A percentile compares a stretch with the other conserved stretches of the same genome.
phyloP scores from a whole-genome alignment of 2,113 vertebrate species.

The Coracopsis vasa region DNA sequence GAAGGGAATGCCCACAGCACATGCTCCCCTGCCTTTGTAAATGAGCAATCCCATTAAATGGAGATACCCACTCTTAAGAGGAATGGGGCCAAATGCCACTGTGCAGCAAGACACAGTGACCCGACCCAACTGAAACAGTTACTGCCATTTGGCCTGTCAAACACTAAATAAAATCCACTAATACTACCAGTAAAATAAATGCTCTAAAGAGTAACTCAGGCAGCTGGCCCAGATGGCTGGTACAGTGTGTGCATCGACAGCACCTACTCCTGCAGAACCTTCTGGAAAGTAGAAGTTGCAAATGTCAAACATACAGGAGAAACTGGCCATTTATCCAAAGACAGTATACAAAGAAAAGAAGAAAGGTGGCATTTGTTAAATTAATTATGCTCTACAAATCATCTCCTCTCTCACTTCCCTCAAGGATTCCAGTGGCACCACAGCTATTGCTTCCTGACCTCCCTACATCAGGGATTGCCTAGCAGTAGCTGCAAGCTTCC shows the following conservation, averaged over 20 bases:
- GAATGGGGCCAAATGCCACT: fast-evolving
- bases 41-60: fast-evolving
- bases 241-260: fast-evolving
- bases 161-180: neutral
- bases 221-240: fast-evolving
- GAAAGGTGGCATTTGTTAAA: neutral
- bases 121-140: neutral
- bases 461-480: fast-evolving
- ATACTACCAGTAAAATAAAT: neutral
- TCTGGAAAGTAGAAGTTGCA: neutral
- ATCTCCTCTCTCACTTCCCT: neutral
- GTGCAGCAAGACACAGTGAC: neutral
- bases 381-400: neutral
- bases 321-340: neutral
- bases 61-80: neutral
- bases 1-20: neutral
- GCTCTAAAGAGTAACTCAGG: fast-evolving
- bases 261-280: neutral
- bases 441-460: neutral
- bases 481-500: neutral
- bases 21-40: neutral
- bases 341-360: neutral
- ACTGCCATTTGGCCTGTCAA: neutral
- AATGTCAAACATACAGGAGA: neutral
- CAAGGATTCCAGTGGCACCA: neutral